A percentile compares a stretch with the other conserved stretches of the same genome.
These are phyloP conservation scores for Dolichomitus sp. DNA, from an alignment of 2,888 invertebrate genomes.

Conservation along the genomic window DNA sequence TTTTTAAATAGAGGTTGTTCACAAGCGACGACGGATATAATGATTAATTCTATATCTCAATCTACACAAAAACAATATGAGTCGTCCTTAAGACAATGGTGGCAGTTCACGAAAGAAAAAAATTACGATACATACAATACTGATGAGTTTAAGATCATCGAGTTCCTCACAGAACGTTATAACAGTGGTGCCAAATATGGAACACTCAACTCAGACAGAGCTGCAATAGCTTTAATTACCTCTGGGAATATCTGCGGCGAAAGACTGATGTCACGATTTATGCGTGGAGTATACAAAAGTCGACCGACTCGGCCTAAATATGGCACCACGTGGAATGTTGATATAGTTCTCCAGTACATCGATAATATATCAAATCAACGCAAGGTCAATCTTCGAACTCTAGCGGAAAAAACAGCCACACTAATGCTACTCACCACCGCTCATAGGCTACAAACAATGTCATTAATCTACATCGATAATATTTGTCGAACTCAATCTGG, in stretches of 20 bases:
- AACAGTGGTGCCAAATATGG: background rate
- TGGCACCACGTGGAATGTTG: background rate
- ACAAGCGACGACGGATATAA: too few relatives aligned
- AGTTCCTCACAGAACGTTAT: too few relatives aligned
- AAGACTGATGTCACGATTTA: too few relatives aligned
- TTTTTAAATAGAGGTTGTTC: too few relatives aligned
- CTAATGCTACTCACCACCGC: background rate
- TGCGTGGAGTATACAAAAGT: too few relatives aligned
- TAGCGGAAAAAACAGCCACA: background rate
- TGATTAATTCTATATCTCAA: too few relatives aligned
- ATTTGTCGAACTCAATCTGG: background rate
- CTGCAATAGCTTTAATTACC: too few relatives aligned
- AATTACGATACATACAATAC: background rate
- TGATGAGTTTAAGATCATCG: background rate
- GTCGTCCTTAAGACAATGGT: too few relatives aligned
- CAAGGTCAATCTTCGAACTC: background rate
- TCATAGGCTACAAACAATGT: background rate
- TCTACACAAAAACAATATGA: too few relatives aligned
- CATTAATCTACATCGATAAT: background rate
- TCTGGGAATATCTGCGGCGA: too few relatives aligned
- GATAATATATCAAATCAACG: background rate
- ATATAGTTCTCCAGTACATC: background rate
- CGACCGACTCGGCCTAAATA: too few relatives aligned
- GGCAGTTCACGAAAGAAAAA: too few relatives aligned
- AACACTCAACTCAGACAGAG: background rate